phyloP scores from a whole-genome alignment of 1,140 invertebrate species.

The Druon quercuslanigerum region DNA sequence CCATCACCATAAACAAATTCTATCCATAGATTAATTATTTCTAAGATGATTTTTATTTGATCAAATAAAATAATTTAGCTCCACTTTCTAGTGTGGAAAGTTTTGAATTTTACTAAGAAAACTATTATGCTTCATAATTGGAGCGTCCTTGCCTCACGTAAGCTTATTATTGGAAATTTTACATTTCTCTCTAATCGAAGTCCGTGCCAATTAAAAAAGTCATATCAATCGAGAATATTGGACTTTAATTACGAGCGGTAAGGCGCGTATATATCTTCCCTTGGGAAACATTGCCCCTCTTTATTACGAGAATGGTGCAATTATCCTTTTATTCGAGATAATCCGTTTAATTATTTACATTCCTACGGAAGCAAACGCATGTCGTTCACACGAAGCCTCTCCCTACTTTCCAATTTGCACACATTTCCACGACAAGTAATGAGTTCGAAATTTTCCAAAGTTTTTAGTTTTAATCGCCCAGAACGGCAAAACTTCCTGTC shows the following conservation, averaged over 20 bases:
- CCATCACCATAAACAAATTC: no score
- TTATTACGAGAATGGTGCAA: slow-evolving; percentile 5
- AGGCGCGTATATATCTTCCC: not conserved
- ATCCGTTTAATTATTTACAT: slow-evolving; percentile 28
- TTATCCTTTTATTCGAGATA: slow-evolving; percentile 27
- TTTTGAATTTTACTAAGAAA: slow-evolving; percentile 10
- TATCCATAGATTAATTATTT: no score
- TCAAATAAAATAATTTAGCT: slow-evolving; percentile 5
- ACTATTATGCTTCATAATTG: slow-evolving; percentile 11
- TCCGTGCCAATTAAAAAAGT: not conserved
- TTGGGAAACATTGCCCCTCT: not conserved
- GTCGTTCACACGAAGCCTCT: slow-evolving; percentile 20
- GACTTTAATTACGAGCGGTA: slow-evolving; percentile 11
- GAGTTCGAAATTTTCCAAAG: slow-evolving; percentile 8
- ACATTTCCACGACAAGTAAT: not conserved
- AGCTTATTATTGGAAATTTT: slow-evolving; percentile 14
- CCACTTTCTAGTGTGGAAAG: not conserved
- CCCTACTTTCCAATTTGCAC: slow-evolving; percentile 18
- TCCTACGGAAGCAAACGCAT: slow-evolving; percentile 17
- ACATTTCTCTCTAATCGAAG: not conserved
- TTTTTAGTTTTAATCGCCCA: not conserved
- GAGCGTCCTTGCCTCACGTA: not conserved
- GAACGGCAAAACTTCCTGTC: not conserved
- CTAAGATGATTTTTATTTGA: not conserved
- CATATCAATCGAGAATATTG: slow-evolving; percentile 10